These are phyloP conservation scores for Podocnemis expansa DNA, from an alignment of 2,113 vertebrate species.

Conservation along the genomic window DNA sequence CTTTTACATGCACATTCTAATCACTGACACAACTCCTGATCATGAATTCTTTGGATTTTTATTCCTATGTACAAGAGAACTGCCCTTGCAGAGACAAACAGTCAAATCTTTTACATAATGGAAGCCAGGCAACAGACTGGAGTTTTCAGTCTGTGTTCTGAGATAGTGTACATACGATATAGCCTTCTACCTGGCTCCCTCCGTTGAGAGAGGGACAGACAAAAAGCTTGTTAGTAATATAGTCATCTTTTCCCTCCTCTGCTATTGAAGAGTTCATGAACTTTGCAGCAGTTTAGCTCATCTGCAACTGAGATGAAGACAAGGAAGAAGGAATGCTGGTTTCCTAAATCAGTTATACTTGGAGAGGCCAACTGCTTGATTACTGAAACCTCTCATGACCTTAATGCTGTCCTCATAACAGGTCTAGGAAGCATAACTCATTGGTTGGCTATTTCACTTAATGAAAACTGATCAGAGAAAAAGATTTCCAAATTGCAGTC, in stretches of 20 bases:
- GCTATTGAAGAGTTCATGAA: slow-evolving; percentile 55
- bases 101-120: background rate
- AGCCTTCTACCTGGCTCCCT: slow-evolving; percentile 6
- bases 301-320: slow-evolving; percentile 12
- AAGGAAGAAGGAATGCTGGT: slow-evolving; percentile 32
- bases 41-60: background rate
- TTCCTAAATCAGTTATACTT: slow-evolving; percentile 21
- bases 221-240: slow-evolving; percentile 37
- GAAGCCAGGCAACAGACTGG: background rate
- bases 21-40: background rate
- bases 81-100: background rate
- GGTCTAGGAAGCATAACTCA: background rate
- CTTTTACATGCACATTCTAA: background rate
- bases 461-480: background rate
- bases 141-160: background rate
- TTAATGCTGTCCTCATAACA: background rate
- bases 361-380: slow-evolving; percentile 53
- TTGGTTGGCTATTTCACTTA: background rate
- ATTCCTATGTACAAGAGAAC: background rate
- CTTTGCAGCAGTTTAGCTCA: slow-evolving; percentile 56
- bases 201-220: background rate
- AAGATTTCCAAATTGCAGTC: background rate
- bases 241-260: slow-evolving; percentile 40
- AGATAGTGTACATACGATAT: background rate
- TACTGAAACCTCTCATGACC: slow-evolving; percentile 57